Evolutionary conservation across 2,797 vertebrate genomes (phyloP), one percentile per base, ranked within the genome.

Genomic region (Miichthys miiuy): DNA sequence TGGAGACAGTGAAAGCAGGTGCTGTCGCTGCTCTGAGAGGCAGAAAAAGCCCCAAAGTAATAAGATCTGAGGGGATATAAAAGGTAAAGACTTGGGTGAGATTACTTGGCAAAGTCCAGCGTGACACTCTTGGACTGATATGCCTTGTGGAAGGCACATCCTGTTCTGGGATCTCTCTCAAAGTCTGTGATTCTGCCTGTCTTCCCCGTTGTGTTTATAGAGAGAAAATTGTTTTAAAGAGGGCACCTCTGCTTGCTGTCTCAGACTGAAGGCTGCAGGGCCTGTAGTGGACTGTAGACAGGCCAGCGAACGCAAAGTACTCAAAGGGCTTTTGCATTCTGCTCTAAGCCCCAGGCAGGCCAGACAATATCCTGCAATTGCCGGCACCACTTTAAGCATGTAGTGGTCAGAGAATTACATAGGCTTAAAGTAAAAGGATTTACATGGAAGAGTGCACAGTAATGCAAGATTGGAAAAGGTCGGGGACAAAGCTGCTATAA

Each of bases 401-500:
- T 41, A 78, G 62, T 66, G 79, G 41, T 82, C 78, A 79, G 80
- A 83, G 86, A 91, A 85, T 93, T 93, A 91, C 85, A 82, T 13
- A 21, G 72, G 77, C 88, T 93, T 89, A 91, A 83, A 86, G 88
- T 87, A 87, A 93, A 89, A 74, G 81, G 91, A 89, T 93, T 93
- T 81, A 60, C 79, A 73, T 74, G 77, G 82, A 75, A 77, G 34
- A 14, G 30, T 68, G 64, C 41, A 73, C 69, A 79, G 73, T 18
- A 79, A 68, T 2, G 41, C 30, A 64, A 48, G 58, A 73, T 65
- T 68, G n/a, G 42, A 67, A n/a, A 68, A 48, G 62, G 62, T 34
- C 50, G 1, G 57, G 80, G 67, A 56, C 55, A 57, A 68, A 83
- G 13, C 41, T 58, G 73, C 27, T 51, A 58, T 9, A 46, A 58